Conservation (phyloP, 2,113 vertebrate species). For the pig (Sus scrofa) region T2T-Sscrofa CM000830.6:86866001-86866500, state of each 20-base stretch:
- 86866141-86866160: neutral
- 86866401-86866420: too few relatives aligned
- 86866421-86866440: too few relatives aligned
- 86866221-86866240: neutral
- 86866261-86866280: slow-evolving; percentile 18
- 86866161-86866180: neutral
- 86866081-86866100: neutral
- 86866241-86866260: neutral
- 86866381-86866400: too few relatives aligned
- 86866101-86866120: neutral
- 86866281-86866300: slow-evolving; percentile 27
- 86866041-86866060: neutral
- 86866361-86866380: too few relatives aligned
- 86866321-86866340: too few relatives aligned
- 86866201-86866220: slow-evolving; percentile 11
- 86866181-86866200: neutral
- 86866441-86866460: too few relatives aligned
- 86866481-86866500: too few relatives aligned
- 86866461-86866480: too few relatives aligned
- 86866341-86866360: too few relatives aligned
- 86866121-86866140: neutral
- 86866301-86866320: slow-evolving; percentile 31
- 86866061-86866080: slow-evolving; percentile 16
- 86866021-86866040: too few relatives aligned
- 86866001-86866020: too few relatives aligned